These are phyloP conservation scores for Melinaea marsaeus DNA, from an alignment of 2,888 invertebrate genomes.

Conservation along the genomic window DNA sequence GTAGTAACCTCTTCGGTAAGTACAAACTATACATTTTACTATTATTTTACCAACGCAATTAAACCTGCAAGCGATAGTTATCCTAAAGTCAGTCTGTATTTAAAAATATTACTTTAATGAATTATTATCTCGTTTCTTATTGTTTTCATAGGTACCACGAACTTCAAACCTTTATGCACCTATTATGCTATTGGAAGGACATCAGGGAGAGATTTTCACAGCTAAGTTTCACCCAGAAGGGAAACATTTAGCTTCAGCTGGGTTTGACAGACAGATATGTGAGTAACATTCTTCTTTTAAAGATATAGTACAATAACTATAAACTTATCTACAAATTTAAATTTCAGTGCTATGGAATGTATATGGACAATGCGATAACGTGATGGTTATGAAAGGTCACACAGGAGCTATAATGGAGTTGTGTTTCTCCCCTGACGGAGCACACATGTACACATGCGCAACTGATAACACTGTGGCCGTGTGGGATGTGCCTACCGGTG, in stretches of 20 bases:
- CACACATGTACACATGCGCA: constrained; percentile 92
- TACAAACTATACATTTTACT: constrained; percentile 23
- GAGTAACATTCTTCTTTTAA: constrained; percentile 56
- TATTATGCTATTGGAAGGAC: constrained; percentile 97
- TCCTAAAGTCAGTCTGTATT: no score
- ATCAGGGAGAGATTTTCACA: constrained; percentile 96
- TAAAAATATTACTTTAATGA: background rate
- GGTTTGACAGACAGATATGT: constrained; percentile 97
- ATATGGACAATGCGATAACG: constrained; percentile 98
- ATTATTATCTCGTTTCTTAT: background rate
- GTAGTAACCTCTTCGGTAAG: constrained; percentile 84
- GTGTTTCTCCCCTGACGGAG: constrained; percentile 90
- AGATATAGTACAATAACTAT: background rate
- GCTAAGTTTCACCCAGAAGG: constrained; percentile 98
- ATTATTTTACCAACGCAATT: background rate
- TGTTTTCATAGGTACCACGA: constrained; percentile 79
- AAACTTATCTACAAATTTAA: background rate
- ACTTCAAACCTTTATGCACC: constrained; percentile 94
- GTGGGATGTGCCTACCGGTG: constrained; percentile 95
- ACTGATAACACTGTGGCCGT: constrained; percentile 96
- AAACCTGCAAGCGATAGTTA: no score
- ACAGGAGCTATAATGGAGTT: constrained; percentile 97
- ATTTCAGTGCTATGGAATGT: constrained; percentile 94
- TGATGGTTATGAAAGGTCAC: constrained; percentile 95
- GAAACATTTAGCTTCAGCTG: constrained; percentile 93